phyloP scores from a whole-genome alignment of 1,140 invertebrate genomes.

The Vollenhovia emeryi region DNA sequence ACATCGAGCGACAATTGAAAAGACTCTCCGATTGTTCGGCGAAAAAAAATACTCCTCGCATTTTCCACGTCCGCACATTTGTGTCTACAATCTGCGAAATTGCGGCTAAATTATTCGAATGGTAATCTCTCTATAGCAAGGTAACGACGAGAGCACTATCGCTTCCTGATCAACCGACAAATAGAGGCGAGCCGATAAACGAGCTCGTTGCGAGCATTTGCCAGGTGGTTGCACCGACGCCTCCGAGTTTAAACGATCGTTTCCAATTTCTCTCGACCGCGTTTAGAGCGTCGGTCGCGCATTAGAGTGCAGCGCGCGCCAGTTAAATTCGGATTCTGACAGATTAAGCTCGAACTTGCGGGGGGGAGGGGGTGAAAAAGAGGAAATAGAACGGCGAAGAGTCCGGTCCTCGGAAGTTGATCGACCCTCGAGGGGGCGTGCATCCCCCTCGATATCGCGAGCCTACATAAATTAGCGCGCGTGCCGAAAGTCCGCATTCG shows the following conservation, averaged over 20 bases:
- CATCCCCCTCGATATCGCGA: not conserved
- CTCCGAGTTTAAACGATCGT: conserved; percentile 52
- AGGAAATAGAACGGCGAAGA: not conserved
- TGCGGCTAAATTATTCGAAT: conserved; percentile 41
- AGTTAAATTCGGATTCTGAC: conserved; percentile 45
- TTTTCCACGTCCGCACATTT: not conserved
- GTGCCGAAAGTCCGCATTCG: conserved; percentile 1
- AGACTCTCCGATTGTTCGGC: not conserved
- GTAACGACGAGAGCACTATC: conserved; percentile 9
- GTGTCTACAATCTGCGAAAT: not conserved
- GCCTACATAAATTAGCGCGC: conserved; percentile 6
- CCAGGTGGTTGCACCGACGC: conserved; percentile 49
- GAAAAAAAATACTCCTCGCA: not conserved
- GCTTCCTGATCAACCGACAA: conserved; percentile 27
- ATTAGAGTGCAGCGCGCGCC: not conserved
- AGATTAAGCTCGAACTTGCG: not conserved
- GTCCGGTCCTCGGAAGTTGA: conserved; percentile 6
- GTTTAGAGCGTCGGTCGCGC: conserved; percentile 14
- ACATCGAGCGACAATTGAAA: not conserved
- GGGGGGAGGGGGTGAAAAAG: not conserved
- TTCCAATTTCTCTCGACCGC: conserved; percentile 42
- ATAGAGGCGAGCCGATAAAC: conserved; percentile 20
- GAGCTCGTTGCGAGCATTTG: conserved; percentile 55
- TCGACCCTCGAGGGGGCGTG: not conserved
- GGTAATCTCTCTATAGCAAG: conserved; percentile 29